These are phyloP conservation scores for Heliopora coerulea DNA, from an alignment of 92 coral and sea anemone genomes.

Conservation along the genomic window DNA sequence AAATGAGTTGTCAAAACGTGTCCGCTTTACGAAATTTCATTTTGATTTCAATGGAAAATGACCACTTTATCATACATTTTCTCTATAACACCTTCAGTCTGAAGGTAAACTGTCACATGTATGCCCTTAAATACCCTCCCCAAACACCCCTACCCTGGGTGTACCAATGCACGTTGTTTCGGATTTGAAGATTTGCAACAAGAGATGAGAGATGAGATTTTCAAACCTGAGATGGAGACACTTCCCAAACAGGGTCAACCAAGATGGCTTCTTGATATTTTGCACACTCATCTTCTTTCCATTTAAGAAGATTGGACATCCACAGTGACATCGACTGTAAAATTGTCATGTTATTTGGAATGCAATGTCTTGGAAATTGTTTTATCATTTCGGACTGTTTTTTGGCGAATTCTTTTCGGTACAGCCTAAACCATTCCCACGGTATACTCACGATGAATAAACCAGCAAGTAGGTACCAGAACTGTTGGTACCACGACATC, in stretches of 20 bases:
- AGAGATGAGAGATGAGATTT: background rate
- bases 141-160: too few relatives aligned
- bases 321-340: conserved; percentile 63
- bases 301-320: conserved; percentile 60
- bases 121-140: too few relatives aligned
- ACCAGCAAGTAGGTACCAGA: conserved; percentile 52
- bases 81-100: too few relatives aligned
- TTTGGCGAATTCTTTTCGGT: conserved; percentile 76
- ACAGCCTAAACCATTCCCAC: conserved; percentile 91
- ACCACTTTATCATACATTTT: too few relatives aligned
- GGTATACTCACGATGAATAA: conserved; percentile 80
- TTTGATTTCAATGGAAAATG: too few relatives aligned
- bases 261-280: conserved; percentile 85
- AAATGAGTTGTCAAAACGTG: too few relatives aligned
- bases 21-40: too few relatives aligned
- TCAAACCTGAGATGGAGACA: conserved; percentile 83
- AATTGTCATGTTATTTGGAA: conserved; percentile 64
- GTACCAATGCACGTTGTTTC: too few relatives aligned
- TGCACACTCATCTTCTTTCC: conserved; percentile 61
- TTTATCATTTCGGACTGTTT: conserved; percentile 78
- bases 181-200: too few relatives aligned
- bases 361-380: conserved; percentile 61
- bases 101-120: too few relatives aligned
- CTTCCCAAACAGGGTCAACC: conserved; percentile 96
- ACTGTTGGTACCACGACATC: conserved; percentile 66